Evolutionary conservation across 1,140 invertebrate genomes (phyloP).

Genomic region (Brachionus rubens): DNA sequence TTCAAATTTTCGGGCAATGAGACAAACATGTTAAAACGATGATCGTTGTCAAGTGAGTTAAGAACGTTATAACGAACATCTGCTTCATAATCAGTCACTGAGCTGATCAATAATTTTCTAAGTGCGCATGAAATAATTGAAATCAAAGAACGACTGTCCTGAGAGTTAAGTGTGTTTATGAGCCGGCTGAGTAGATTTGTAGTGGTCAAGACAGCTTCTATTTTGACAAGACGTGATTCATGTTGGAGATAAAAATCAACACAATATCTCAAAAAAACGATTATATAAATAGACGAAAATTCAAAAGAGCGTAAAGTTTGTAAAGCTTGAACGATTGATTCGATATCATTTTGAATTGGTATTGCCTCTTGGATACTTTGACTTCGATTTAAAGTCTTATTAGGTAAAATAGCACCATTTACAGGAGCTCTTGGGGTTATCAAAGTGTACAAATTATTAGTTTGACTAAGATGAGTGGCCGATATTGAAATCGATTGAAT

Average conservation of each 20-base stretch:
- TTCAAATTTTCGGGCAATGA: constrained; percentile 92
- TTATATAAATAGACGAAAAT: constrained; percentile 28
- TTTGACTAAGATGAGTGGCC: background rate
- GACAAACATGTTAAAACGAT: constrained; percentile 79
- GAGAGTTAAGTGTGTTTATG: background rate
- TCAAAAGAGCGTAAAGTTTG: constrained; percentile 34
- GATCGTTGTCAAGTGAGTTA: constrained; percentile 77
- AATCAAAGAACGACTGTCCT: background rate
- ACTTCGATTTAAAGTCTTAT: background rate
- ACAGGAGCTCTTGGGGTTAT: background rate
- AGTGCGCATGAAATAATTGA: constrained; percentile 24
- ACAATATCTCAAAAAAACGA: constrained; percentile 38
- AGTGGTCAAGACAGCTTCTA: constrained; percentile 14
- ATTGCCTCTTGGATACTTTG: background rate
- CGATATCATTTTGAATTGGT: background rate
- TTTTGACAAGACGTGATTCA: constrained; percentile 18
- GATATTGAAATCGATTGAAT: constrained; percentile 17
- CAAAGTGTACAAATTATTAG: constrained; percentile 1
- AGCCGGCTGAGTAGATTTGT: background rate
- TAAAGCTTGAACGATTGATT: constrained; percentile 20
- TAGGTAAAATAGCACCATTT: background rate
- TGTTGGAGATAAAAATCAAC: constrained; percentile 41
- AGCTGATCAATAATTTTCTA: constrained; percentile 22
- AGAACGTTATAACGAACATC: constrained; percentile 90
- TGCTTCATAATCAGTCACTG: constrained; percentile 65